Evolutionary conservation across 2,113 vertebrate species (phyloP), one percentile per base, ranked within the genome.

Genomic region (Phyllopteryx taeniolatus): DNA sequence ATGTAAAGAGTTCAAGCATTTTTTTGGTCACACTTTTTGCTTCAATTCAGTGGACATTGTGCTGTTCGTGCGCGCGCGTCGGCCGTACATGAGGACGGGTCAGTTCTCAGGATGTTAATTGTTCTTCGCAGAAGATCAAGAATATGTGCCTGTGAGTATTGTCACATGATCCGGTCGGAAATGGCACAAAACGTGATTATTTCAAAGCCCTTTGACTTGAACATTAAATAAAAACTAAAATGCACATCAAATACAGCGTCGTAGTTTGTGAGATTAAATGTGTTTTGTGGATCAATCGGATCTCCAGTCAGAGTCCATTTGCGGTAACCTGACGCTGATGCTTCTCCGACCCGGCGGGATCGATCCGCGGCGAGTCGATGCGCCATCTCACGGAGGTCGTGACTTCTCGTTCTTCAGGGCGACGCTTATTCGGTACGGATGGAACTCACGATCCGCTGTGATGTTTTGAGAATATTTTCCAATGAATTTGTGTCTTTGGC

Each of bases 301-400:
- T 70, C 69, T 14, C 56, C 56, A 59, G 9, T 35, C 59, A 60
- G 33, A 35, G 59, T 35, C 14, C 74, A 73, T 59, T 80, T 80
- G 78, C 80, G 73, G 76, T 62, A 76, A 86, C 75, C 78, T 42
- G 78, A 85, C 33, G 5, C 76, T 71, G 69, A 61, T 72, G 84
- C 68, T 68, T 78, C 70, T 82, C 75, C 70, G 71, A 82, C 76
- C 65, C 63, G 57, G 27, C 67, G 61, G 47, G 67, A 77, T 85
- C 71, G 3, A 89, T 85, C 8, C 43, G 71, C 27, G 8, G 14
- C 13, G 27, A 60, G 57, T 60, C 57, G 14, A 60, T 35, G 13
- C 13, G 12, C 67, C 63, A 69, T 79, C 65, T 68, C 62, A 39
- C 57, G 56, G 70, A 72, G 75, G 85, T 82, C 78, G 61, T 46